Evolutionary conservation across 2,888 invertebrate genomes (phyloP).

Genomic region (Rhagonycha fulva): DNA sequence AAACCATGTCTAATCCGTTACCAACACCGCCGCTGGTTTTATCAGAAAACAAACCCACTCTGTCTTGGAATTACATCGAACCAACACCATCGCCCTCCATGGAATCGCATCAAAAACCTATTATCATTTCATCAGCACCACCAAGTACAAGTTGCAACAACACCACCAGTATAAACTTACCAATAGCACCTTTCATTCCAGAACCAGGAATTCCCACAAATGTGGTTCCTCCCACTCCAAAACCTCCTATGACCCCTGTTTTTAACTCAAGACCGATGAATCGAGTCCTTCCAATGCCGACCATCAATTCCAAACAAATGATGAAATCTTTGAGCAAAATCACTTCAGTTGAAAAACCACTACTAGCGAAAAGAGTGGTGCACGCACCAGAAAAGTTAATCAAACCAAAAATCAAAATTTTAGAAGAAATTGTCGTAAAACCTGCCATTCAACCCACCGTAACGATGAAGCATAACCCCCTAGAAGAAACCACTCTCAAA

Average conservation of each 20-base stretch:
- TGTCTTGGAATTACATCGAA: slow-evolving; percentile 18
- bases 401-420: slow-evolving; percentile 20
- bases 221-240: slow-evolving; percentile 70
- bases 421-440: slow-evolving; percentile 35
- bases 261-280: slow-evolving; percentile 70
- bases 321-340: slow-evolving; percentile 9
- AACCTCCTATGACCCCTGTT: slow-evolving; percentile 47
- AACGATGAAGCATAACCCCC: background rate
- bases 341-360: slow-evolving; percentile 11
- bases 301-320: slow-evolving; percentile 52
- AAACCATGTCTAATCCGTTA: slow-evolving; percentile 32
- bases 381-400: slow-evolving; percentile 9
- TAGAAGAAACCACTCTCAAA: slow-evolving; percentile 5
- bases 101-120: slow-evolving; percentile 34
- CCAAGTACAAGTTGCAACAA: slow-evolving; percentile 46
- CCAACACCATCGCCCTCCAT: slow-evolving; percentile 22
- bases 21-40: slow-evolving; percentile 26
- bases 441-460: slow-evolving; percentile 35
- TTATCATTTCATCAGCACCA: slow-evolving; percentile 1
- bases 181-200: slow-evolving; percentile 59
- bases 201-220: slow-evolving; percentile 72
- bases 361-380: slow-evolving; percentile 13
- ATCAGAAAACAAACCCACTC: slow-evolving; percentile 23
- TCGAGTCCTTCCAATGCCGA: slow-evolving; percentile 77
- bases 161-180: slow-evolving; percentile 63